phyloP scores from a whole-genome alignment of 1,140 invertebrate genomes.

The Drosophila tristis region DNA sequence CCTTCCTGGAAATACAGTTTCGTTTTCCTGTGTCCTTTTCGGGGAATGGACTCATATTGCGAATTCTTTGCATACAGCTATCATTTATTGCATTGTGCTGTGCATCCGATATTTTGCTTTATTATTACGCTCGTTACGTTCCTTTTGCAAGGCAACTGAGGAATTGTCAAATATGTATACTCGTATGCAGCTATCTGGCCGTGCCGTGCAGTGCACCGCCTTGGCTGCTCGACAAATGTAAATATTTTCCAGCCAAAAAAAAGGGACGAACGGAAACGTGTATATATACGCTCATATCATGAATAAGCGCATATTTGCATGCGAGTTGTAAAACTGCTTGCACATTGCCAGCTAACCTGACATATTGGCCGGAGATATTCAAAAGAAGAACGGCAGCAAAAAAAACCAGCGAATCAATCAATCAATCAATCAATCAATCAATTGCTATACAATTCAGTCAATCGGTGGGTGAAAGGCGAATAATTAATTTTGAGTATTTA shows the following conservation, averaged over 20 bases:
- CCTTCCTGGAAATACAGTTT: slow-evolving; percentile 1
- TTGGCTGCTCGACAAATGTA: slow-evolving; percentile 26
- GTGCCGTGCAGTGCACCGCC: background rate
- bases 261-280: slow-evolving; percentile 1
- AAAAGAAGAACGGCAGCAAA: background rate
- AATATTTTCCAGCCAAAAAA: slow-evolving; percentile 43
- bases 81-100: slow-evolving; percentile 67
- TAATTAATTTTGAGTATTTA: slow-evolving; percentile 37
- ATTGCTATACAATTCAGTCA: slow-evolving; percentile 2
- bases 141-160: slow-evolving; percentile 1
- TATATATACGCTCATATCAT: slow-evolving; percentile 38
- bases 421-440: slow-evolving; percentile 32
- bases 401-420: slow-evolving; percentile 23
- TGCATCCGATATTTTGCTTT: slow-evolving; percentile 57
- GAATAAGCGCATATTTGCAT: slow-evolving; percentile 45
- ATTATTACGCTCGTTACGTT: slow-evolving; percentile 45
- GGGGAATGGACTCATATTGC: slow-evolving; percentile 37
- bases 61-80: slow-evolving; percentile 44
- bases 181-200: no score
- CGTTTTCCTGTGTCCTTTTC: slow-evolving; percentile 1
- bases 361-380: background rate
- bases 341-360: no score
- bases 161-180: slow-evolving; percentile 8
- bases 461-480: slow-evolving; percentile 4
- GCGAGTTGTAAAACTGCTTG: slow-evolving; percentile 6